These are phyloP conservation scores for Megaustenia siamemsis DNA, from an alignment of 2,888 invertebrate species.

Conservation along the genomic window DNA sequence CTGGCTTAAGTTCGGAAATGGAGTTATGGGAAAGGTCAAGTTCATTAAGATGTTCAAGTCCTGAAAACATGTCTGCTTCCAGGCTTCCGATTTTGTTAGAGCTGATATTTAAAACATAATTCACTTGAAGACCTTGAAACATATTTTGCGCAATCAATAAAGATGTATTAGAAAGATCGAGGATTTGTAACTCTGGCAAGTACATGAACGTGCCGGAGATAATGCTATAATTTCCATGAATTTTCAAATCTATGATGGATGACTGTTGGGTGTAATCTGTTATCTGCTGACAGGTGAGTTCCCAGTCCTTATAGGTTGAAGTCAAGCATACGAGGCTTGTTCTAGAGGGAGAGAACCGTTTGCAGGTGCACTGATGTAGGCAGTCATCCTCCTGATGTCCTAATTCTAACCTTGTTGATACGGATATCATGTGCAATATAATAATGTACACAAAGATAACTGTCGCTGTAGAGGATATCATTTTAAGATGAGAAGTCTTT, in stretches of 20 bases:
- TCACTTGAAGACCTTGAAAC: constrained; percentile 6
- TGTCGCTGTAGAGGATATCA: background rate
- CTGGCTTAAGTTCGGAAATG: constrained; percentile 50
- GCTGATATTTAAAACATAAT: constrained; percentile 24
- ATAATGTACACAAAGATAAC: background rate
- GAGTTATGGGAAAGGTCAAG: constrained; percentile 62
- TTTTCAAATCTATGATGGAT: background rate
- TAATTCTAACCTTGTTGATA: background rate
- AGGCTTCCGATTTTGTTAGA: constrained; percentile 42
- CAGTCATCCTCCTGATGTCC: background rate
- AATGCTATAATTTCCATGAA: background rate
- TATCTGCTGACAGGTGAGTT: background rate
- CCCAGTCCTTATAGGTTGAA: constrained; percentile 1
- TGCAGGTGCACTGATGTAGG: constrained; percentile 22
- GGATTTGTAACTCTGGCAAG: background rate
- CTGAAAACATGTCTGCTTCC: constrained; percentile 40
- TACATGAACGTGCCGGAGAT: background rate
- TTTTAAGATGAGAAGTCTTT: background rate
- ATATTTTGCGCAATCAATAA: background rate
- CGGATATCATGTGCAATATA: background rate
- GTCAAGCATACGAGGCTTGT: background rate
- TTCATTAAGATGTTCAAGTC: constrained; percentile 42
- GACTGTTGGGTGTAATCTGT: background rate
- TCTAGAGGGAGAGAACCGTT: background rate
- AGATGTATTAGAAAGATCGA: constrained; percentile 18